Evolutionary conservation across 2,888 invertebrate species (phyloP).

Genomic region (Griposia aprilina): DNA sequence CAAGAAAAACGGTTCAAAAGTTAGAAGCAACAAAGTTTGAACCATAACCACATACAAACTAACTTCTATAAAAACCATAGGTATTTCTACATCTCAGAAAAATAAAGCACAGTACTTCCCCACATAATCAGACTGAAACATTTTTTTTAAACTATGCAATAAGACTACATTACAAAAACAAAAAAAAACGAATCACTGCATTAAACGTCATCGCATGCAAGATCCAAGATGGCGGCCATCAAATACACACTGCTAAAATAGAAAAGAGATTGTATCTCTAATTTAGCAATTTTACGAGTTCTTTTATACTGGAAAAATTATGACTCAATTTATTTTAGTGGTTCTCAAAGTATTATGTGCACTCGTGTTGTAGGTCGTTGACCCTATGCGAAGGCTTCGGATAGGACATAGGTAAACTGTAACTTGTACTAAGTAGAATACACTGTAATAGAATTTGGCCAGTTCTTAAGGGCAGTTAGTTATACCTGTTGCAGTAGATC

Average conservation of each 20-base stretch:
- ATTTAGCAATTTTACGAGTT: conserved; percentile 43
- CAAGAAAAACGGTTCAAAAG: neutral
- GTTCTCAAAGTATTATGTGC: conserved; percentile 1
- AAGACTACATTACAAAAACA: too few species aligned
- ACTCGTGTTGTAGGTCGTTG: conserved; percentile 31
- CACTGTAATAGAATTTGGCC: conserved; percentile 11
- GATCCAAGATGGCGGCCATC: conserved; percentile 59
- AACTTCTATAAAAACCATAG: neutral
- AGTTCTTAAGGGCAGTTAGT: neutral
- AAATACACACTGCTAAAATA: conserved; percentile 42
- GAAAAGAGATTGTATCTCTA: conserved; percentile 54
- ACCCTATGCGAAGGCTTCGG: conserved; percentile 19
- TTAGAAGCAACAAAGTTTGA: neutral
- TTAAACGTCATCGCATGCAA: conserved; percentile 57
- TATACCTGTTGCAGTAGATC: too few species aligned
- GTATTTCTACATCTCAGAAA: neutral
- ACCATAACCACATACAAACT: neutral
- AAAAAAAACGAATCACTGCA: conserved; percentile 43
- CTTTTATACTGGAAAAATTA: conserved; percentile 32
- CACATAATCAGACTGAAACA: too few species aligned
- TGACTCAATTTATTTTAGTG: conserved; percentile 37
- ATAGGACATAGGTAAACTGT: neutral
- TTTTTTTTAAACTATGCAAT: too few species aligned
- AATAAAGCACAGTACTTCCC: neutral
- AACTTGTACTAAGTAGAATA: neutral